These are phyloP conservation scores for Aphis craccivora DNA, from an alignment of 1,140 invertebrate genomes.

Conservation along the genomic window DNA sequence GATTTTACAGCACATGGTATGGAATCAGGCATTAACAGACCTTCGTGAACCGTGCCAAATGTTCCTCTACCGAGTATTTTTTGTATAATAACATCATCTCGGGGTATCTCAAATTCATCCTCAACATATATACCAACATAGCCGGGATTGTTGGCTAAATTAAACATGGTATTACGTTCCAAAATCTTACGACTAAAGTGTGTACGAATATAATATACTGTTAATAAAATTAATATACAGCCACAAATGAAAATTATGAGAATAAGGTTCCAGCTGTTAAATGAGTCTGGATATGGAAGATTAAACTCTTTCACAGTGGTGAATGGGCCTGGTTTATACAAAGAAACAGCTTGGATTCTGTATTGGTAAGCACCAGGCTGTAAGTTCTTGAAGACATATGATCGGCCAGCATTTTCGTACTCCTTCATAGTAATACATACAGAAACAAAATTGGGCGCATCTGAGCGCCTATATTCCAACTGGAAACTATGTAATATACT, in stretches of 20 bases:
- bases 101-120: conserved; percentile 94
- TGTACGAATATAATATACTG: background rate
- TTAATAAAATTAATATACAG: conserved; percentile 38
- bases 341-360: conserved; percentile 59
- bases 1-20: conserved; percentile 89
- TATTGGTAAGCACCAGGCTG: conserved; percentile 58
- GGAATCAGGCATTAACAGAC: conserved; percentile 68
- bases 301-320: conserved; percentile 42
- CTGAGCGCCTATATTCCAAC: conserved; percentile 67
- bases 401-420: conserved; percentile 10
- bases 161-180: conserved; percentile 53
- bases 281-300: background rate
- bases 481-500: conserved; percentile 83
- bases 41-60: conserved; percentile 93
- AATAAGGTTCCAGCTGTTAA: conserved; percentile 5
- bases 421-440: conserved; percentile 56
- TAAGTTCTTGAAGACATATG: conserved; percentile 50
- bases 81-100: conserved; percentile 81
- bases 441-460: background rate
- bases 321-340: conserved; percentile 60
- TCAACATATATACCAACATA: conserved; percentile 71
- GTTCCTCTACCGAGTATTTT: conserved; percentile 91
- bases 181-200: conserved; percentile 59
- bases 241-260: conserved; percentile 47
- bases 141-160: conserved; percentile 61